These are phyloP conservation scores for Gymnoscopelus microlampas DNA, from an alignment of 2,797 vertebrate species.

Conservation along the genomic window DNA sequence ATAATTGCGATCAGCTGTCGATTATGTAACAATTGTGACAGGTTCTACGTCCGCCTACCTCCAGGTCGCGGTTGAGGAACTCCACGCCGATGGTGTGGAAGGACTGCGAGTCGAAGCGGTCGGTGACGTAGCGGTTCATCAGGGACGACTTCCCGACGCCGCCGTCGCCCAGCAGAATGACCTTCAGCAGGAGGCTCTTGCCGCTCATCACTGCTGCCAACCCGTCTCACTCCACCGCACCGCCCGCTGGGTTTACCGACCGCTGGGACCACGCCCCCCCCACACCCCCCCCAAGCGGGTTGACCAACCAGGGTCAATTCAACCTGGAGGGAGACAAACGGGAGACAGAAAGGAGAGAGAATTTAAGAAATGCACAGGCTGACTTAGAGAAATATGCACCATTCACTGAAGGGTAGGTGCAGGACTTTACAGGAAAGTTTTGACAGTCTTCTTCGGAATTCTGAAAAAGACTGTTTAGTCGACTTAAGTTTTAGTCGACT, in stretches of 20 bases:
- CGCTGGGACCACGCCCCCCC: conserved; percentile 41
- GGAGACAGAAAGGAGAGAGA: too few relatives aligned
- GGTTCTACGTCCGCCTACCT: conserved; percentile 86
- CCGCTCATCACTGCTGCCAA: conserved; percentile 88
- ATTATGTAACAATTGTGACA: too few relatives aligned
- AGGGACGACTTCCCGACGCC: conserved; percentile 97
- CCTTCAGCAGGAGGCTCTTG: conserved; percentile 95
- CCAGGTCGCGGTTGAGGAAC: conserved; percentile 97
- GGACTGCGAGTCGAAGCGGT: conserved; percentile 97
- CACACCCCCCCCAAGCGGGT: conserved; percentile 49
- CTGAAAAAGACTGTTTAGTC: background rate
- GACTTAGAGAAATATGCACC: too few relatives aligned
- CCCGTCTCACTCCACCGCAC: conserved; percentile 21
- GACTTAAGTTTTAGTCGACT: too few relatives aligned
- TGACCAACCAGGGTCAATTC: conserved; percentile 49
- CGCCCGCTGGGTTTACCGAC: conserved; percentile 40
- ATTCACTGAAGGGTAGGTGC: too few relatives aligned
- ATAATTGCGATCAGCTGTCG: too few relatives aligned
- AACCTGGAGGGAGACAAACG: conserved; percentile 51
- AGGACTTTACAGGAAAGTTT: too few relatives aligned
- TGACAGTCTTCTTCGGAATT: too few relatives aligned
- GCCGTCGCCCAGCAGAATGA: conserved; percentile 96
- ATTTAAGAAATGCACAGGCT: too few relatives aligned
- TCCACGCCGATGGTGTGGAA: conserved; percentile 99
- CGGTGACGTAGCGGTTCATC: conserved; percentile 98